Evolutionary conservation across 2,797 vertebrate genomes (phyloP).

Genomic region (Peromyscus nudipes): DNA sequence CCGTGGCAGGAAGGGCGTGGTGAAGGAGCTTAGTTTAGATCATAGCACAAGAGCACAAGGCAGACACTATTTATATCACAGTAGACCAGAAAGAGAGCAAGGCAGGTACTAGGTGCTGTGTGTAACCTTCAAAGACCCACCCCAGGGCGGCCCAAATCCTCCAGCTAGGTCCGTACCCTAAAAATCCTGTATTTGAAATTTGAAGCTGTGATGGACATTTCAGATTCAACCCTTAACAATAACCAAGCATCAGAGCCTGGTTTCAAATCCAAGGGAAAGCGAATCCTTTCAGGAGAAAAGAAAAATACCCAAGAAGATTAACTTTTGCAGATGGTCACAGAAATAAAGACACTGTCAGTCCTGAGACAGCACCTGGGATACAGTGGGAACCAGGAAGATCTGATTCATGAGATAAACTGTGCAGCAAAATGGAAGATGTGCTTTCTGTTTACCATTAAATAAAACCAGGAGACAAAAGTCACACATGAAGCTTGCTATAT

Average conservation of each 20-base stretch:
- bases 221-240: background rate
- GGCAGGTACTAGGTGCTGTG: background rate
- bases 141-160: background rate
- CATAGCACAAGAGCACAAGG: too few relatives aligned
- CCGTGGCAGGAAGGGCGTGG: background rate
- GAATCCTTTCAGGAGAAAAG: background rate
- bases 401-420: too few relatives aligned
- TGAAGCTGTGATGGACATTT: background rate
- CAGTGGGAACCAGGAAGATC: background rate
- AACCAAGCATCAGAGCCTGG: background rate
- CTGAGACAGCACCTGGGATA: background rate
- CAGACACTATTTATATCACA: background rate
- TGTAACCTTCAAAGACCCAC: background rate
- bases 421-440: background rate
- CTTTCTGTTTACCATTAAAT: background rate
- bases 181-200: background rate
- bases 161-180: background rate
- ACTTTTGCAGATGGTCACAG: background rate
- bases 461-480: background rate
- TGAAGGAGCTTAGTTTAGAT: background rate
- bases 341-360: background rate
- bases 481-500: background rate
- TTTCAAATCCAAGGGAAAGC: slow-evolving; percentile 29
- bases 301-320: background rate
- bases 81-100: background rate